Base-by-base conservation (phyloP, 2,797 vertebrate genomes). In the Phrynocephalus forsythii region DNA sequence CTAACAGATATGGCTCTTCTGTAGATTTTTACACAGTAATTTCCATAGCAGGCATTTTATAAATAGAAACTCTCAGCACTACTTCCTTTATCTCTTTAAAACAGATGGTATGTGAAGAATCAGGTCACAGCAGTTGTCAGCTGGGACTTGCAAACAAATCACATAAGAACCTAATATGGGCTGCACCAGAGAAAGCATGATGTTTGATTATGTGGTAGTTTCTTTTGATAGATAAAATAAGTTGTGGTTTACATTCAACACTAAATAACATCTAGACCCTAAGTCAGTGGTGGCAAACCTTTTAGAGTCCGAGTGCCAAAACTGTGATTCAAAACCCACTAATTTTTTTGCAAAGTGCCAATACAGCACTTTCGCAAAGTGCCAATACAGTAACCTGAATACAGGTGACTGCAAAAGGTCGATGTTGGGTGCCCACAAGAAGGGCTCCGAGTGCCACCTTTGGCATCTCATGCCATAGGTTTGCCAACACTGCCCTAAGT, bases 1-100 rank as follows among this genome's bases (percentile, higher is more conserved):
- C 52, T 56, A 56, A 63, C 13, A 48, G 24, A 22, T 16, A 75
- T 44, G 33, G 66, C 44, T 44, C 38, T 22, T 82, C 33, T 28
- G 63, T 16, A 82, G 56, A 67, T 48, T 82, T 82, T 82, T 22
- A 81, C 66, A 67, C 63, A 67, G 80, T 48, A 44, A 82, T 63
- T 81, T 67, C 11, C 60, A 81, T 44, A 67, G 33, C 33, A 67
- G 63, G 6, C 24, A n/a, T 67, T 26, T 68, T 67, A 26, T 81
- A 81, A 82, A 44, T 68, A 48, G 78, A 20, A 60, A 67, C 80
- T 26, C 44, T 82, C 80, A n/a, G 5, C 67, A 44, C 79, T 82
- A 22, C 11, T 82, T 67, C 20, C 79, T 81, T 67, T 38, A 44
- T 67, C 60, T 67, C 18, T 38, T 26, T 48, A 44, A 81, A 67